Evolutionary conservation across 2,797 vertebrate genomes (phyloP).

Genomic region (Pelochelys cantorii): DNA sequence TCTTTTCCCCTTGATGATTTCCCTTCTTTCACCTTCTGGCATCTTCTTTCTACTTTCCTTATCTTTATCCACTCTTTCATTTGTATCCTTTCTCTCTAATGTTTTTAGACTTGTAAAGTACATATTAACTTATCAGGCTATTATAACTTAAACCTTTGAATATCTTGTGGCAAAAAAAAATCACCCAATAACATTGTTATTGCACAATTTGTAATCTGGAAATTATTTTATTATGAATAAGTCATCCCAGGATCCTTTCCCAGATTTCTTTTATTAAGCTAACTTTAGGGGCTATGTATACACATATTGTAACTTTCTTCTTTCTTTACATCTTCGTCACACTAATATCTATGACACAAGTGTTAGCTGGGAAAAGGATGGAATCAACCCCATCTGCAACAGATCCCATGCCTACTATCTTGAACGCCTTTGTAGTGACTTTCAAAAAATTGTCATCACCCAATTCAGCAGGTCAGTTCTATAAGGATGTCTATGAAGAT

Average conservation of each 20-base stretch:
- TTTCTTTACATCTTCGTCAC: constrained; percentile 74
- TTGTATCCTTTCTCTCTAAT: neutral
- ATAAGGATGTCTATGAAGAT: neutral
- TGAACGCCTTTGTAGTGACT: constrained; percentile 71
- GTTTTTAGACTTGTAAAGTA: no score
- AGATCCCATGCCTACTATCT: constrained; percentile 77
- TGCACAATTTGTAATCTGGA: neutral
- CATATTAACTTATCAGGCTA: no score
- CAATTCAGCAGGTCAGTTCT: constrained; percentile 71
- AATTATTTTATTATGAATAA: neutral
- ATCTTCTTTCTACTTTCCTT: neutral
- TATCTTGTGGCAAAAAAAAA: neutral
- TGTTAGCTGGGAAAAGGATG: constrained; percentile 76
- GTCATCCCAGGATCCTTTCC: neutral
- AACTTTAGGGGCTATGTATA: neutral
- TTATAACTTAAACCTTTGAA: neutral
- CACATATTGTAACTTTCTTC: neutral
- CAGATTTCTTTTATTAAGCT: neutral
- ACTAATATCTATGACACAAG: constrained; percentile 79
- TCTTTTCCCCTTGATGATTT: neutral
- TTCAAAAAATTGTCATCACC: constrained; percentile 71
- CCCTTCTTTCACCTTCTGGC: neutral
- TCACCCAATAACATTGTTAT: neutral
- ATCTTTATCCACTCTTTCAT: neutral
- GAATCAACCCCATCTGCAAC: constrained; percentile 75